phyloP scores from a whole-genome alignment of 2,113 vertebrate genomes.

The Actinemys pallida region DNA sequence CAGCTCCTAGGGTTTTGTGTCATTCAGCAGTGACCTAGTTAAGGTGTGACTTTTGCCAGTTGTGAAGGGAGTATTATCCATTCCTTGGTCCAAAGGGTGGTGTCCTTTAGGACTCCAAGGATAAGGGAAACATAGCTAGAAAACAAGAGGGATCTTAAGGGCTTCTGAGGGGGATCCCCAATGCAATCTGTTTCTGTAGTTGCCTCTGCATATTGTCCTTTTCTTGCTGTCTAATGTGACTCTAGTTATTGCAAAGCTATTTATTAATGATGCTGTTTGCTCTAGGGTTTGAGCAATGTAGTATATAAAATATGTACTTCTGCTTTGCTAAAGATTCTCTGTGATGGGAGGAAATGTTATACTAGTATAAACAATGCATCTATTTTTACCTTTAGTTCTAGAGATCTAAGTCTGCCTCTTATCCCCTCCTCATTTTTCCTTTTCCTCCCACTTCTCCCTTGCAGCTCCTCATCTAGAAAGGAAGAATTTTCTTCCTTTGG shows the following conservation, averaged over 20 bases:
- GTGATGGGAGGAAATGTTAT: neutral
- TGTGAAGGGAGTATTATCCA: neutral
- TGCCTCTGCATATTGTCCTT: neutral
- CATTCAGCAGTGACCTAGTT: neutral
- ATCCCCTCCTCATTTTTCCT: neutral
- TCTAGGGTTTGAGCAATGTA: neutral
- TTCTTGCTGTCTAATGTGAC: neutral
- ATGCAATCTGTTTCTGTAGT: neutral
- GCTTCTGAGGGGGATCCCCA: neutral
- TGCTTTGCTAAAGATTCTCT: neutral
- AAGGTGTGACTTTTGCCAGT: neutral
- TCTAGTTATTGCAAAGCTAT: too few relatives aligned
- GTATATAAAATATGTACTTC: neutral
- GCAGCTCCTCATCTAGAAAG: neutral
- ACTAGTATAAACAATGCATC: neutral
- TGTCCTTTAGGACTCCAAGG: neutral
- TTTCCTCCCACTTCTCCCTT: neutral
- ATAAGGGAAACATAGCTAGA: neutral
- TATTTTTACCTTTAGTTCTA: neutral
- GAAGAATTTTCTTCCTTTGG: neutral
- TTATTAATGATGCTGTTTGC: neutral
- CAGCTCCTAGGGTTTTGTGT: neutral
- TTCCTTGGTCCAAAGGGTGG: neutral
- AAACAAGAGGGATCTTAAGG: neutral
- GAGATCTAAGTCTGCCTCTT: neutral